These are phyloP conservation scores for Pantelozetes paolii DNA, from an alignment of 2,888 invertebrate genomes.

Conservation along the genomic window DNA sequence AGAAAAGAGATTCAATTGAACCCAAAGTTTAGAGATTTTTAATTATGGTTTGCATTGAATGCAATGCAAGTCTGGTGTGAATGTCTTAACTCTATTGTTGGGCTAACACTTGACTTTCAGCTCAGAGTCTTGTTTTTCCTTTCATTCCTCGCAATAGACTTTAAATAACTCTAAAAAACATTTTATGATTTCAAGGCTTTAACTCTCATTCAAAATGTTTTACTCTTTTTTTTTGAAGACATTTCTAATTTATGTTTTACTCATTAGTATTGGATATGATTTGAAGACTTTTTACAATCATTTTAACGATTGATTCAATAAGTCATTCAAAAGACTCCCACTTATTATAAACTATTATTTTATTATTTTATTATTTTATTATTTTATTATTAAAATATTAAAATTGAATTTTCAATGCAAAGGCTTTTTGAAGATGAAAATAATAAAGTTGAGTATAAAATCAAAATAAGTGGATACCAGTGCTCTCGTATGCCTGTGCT, in stretches of 20 bases:
- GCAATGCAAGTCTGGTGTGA: neutral
- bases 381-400: too few species aligned
- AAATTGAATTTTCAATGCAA: neutral
- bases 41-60: neutral
- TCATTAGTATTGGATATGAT: too few species aligned
- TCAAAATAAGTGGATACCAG: neutral
- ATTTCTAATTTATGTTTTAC: neutral
- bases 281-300: neutral
- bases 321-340: conserved; percentile 21
- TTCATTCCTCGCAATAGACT: too few species aligned
- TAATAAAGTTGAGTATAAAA: neutral
- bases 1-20: too few species aligned
- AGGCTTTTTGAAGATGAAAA: neutral
- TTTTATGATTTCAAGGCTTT: neutral
- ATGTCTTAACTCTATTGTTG: conserved; percentile 24
- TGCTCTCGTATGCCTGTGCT: too few species aligned
- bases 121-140: neutral
- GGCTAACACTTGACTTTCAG: conserved; percentile 10
- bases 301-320: conserved; percentile 3
- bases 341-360: conserved; percentile 15
- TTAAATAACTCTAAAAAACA: too few species aligned
- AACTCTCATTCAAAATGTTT: neutral
- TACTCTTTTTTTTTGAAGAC: neutral
- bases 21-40: neutral
- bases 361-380: too few species aligned